Evolutionary conservation across 2,113 vertebrate genomes (phyloP).

Genomic region (Typhlomys cinereus): DNA sequence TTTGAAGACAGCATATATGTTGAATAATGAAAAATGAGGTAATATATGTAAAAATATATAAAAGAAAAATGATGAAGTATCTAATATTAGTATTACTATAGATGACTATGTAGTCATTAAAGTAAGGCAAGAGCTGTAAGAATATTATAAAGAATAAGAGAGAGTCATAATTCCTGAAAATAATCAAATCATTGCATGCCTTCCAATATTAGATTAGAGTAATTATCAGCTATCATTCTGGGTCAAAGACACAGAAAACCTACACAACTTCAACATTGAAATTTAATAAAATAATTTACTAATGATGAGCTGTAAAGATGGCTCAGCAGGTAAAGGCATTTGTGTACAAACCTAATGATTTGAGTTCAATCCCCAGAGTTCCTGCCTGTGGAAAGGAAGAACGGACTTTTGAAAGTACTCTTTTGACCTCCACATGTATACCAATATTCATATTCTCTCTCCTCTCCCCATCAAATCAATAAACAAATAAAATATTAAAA

Average conservation of each 20-base stretch:
- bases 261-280: not conserved
- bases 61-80: not conserved
- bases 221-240: not conserved
- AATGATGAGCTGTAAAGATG: not conserved
- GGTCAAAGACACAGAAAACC: not conserved
- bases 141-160: not conserved
- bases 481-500: too few species aligned
- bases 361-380: too few species aligned
- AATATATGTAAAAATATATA: not conserved
- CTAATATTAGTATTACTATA: not conserved
- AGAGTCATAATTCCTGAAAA: not conserved
- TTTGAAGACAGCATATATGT: not conserved
- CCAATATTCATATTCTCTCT: too few species aligned
- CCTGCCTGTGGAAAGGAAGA: too few species aligned
- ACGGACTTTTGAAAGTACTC: too few species aligned
- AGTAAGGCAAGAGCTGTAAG: not conserved
- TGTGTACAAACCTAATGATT: too few species aligned
- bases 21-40: not conserved
- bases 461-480: too few species aligned
- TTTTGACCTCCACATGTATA: too few species aligned
- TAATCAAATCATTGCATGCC: not conserved
- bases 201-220: not conserved
- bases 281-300: not conserved
- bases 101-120: not conserved
- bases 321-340: too few species aligned